phyloP scores from a whole-genome alignment of 2,888 invertebrate genomes.

The Dynastes hyllus region DNA sequence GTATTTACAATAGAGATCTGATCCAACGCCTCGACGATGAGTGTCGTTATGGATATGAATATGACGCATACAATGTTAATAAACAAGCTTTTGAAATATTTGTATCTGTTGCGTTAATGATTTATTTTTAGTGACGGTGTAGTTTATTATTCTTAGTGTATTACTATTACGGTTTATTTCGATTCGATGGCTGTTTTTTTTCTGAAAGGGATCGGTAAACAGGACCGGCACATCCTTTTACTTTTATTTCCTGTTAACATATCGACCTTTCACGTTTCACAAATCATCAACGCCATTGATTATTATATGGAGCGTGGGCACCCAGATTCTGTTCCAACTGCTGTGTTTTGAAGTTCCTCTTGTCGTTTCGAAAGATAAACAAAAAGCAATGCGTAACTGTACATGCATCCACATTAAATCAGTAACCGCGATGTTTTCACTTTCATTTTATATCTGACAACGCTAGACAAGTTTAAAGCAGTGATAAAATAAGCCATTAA shows the following conservation, averaged over 20 bases:
- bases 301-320: conserved; percentile 31
- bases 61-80: conserved; percentile 23
- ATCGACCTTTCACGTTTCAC: conserved; percentile 45
- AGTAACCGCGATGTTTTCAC: conserved; percentile 47
- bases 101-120: conserved; percentile 55
- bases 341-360: conserved; percentile 41
- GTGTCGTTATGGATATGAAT: conserved; percentile 20
- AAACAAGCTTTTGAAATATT: conserved; percentile 44
- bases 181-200: conserved; percentile 49
- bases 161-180: conserved; percentile 58
- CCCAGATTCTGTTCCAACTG: conserved; percentile 18
- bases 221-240: conserved; percentile 34
- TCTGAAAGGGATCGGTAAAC: conserved; percentile 39
- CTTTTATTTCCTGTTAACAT: conserved; percentile 48
- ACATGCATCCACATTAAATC: conserved; percentile 45
- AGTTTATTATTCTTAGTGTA: conserved; percentile 49
- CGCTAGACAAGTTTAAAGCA: conserved; percentile 53
- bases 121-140: conserved; percentile 54
- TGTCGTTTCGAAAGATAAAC: conserved; percentile 44
- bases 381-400: conserved; percentile 37
- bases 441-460: conserved; percentile 52
- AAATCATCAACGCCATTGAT: conserved; percentile 42
- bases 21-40: conserved; percentile 11
- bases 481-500: conserved; percentile 57
- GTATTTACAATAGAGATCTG: conserved; percentile 1